A percentile compares a stretch with the other conserved stretches of the same genome.
phyloP scores from a whole-genome alignment of 2,888 invertebrate species.

The Polydrusus pterygomalis region DNA sequence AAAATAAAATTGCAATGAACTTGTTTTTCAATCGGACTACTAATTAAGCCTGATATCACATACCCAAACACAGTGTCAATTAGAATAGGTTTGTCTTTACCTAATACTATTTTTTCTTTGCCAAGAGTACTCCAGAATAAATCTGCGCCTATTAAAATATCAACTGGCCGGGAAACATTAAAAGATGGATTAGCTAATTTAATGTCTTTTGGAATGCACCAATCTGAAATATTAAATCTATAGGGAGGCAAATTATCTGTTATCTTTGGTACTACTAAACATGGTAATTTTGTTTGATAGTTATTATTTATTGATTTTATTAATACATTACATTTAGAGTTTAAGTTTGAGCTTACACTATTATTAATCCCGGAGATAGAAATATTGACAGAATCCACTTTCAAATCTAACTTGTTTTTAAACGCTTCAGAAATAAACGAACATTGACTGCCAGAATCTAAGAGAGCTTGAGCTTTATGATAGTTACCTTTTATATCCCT shows the following conservation, averaged over 20 bases:
- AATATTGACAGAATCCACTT: background rate
- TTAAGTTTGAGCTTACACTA: background rate
- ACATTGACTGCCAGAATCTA: conserved; percentile 29
- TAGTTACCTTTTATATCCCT: background rate
- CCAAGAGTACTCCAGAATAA: background rate
- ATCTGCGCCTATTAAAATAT: no score
- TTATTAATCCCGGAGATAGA: conserved; percentile 18
- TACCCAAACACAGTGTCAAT: conserved; percentile 14
- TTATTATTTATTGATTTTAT: conserved; percentile 1
- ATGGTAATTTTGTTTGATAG: conserved; percentile 4
- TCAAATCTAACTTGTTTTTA: conserved; percentile 16
- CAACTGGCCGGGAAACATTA: no score
- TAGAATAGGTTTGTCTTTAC: conserved; percentile 7
- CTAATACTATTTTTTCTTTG: conserved; percentile 1
- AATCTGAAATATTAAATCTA: conserved; percentile 11
- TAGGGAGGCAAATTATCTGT: conserved; percentile 20
- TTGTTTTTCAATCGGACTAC: conserved; percentile 5
- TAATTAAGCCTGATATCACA: conserved; percentile 5
- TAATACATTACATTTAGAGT: conserved; percentile 14
- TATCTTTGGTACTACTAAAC: no score
- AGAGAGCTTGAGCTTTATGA: conserved; percentile 28
- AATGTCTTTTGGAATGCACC: conserved; percentile 17
- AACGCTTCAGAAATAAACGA: conserved; percentile 29
- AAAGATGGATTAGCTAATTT: no score
- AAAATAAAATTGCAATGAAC: conserved; percentile 15